phyloP scores from a whole-genome alignment of 2,797 vertebrate species.

The Psittacula derbiana region DNA sequence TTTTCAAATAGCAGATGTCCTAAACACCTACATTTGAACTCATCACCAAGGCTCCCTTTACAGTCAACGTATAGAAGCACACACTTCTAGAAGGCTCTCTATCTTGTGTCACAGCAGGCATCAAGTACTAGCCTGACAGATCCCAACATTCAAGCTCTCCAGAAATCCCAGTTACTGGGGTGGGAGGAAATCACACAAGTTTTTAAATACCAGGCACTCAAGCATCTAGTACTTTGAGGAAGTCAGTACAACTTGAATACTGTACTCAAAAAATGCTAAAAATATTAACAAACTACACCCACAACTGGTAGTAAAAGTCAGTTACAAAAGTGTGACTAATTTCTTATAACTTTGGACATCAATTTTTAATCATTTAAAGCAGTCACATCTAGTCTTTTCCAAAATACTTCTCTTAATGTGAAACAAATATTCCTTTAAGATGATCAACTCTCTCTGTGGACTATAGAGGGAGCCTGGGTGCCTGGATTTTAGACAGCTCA shows the following conservation, averaged over 20 bases:
- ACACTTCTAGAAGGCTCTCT: background rate
- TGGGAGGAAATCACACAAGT: background rate
- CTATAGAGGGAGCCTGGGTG: conserved; percentile 61
- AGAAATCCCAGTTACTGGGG: background rate
- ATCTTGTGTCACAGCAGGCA: background rate
- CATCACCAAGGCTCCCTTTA: conserved; percentile 32
- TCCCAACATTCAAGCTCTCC: background rate
- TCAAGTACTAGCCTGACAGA: background rate
- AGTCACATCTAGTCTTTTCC: background rate
- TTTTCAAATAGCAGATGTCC: background rate
- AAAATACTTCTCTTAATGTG: background rate
- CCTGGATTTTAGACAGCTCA: background rate
- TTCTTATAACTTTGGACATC: background rate
- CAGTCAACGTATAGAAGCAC: background rate
- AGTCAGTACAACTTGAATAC: background rate
- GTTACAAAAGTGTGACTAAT: background rate
- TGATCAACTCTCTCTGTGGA: background rate
- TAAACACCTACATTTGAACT: background rate
- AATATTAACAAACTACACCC: background rate
- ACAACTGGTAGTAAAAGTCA: background rate
- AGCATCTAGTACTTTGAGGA: background rate
- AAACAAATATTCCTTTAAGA: background rate
- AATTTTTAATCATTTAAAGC: background rate
- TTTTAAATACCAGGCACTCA: background rate
- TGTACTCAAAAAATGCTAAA: background rate